Percentiles rank a stretch among this genome's conserved stretches.
Conservation (phyloP, 2,113 vertebrate species). For the Sebastes fasciatus region DNA sequence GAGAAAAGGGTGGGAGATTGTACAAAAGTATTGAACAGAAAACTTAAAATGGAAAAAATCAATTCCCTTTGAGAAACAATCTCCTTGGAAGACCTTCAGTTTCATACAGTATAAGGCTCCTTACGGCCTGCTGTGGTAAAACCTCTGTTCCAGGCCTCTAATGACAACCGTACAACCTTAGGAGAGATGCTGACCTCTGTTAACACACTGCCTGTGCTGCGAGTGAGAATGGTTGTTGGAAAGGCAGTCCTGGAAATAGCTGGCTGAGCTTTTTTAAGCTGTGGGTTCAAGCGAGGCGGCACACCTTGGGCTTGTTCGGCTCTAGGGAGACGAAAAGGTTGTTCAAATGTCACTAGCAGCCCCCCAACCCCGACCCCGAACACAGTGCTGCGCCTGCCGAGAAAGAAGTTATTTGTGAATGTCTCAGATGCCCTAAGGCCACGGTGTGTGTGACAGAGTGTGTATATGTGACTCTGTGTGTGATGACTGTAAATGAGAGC, state of each 20-base stretch:
- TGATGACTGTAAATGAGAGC: conserved; percentile 55
- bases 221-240: conserved; percentile 50
- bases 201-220: conserved; percentile 35
- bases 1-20: background rate
- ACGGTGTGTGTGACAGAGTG: conserved; percentile 49
- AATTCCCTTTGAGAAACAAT: background rate
- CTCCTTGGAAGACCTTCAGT: conserved; percentile 21
- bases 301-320: conserved; percentile 67
- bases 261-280: conserved; percentile 63
- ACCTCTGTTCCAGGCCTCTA: conserved; percentile 26
- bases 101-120: background rate
- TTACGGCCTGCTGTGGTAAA: conserved; percentile 12
- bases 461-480: conserved; percentile 40
- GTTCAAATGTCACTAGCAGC: conserved; percentile 75
- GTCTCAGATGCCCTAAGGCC: conserved; percentile 62
- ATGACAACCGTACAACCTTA: conserved; percentile 34
- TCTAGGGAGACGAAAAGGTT: conserved; percentile 75
- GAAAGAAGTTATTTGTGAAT: conserved; percentile 68
- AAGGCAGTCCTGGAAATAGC: conserved; percentile 58
- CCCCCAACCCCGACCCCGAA: conserved; percentile 47
- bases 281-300: conserved; percentile 63
- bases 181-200: conserved; percentile 51
- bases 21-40: background rate
- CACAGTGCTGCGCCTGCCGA: conserved; percentile 44
- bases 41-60: background rate